Evolutionary conservation across 2,888 invertebrate species (phyloP).

Genomic region (Xylocampa areola): DNA sequence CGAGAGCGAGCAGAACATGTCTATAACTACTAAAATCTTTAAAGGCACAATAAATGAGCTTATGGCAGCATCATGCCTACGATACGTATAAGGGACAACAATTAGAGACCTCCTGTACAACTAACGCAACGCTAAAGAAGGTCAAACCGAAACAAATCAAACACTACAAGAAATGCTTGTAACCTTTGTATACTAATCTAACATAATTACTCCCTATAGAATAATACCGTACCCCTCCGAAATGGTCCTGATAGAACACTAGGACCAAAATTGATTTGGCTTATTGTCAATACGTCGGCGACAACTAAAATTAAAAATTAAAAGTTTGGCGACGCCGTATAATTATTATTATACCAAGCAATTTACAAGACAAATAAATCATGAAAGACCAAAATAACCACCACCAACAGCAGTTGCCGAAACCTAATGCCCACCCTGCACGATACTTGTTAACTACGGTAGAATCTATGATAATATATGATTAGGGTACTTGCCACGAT

Average conservation of each 20-base stretch:
- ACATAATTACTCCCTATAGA: conserved; percentile 48
- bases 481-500: conserved; percentile 37
- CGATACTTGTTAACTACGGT: conserved; percentile 39
- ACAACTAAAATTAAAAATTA: conserved; percentile 21
- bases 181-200: conserved; percentile 68
- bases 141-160: conserved; percentile 64
- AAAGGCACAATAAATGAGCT: conserved; percentile 84
- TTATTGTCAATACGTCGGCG: conserved; percentile 23
- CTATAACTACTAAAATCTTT: conserved; percentile 67
- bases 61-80: conserved; percentile 81
- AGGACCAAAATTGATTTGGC: conserved; percentile 28
- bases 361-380: conserved; percentile 24
- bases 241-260: conserved; percentile 20
- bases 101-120: conserved; percentile 69
- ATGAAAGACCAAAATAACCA: conserved; percentile 32
- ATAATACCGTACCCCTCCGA: conserved; percentile 40
- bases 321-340: conserved; percentile 18
- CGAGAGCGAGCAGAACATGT: conserved; percentile 59
- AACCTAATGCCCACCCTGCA: conserved; percentile 18
- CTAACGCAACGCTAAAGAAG: conserved; percentile 65
- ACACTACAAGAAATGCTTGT: conserved; percentile 79
- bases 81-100: conserved; percentile 70
- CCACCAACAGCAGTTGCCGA: conserved; percentile 32
- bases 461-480: conserved; percentile 15
- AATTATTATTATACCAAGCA: conserved; percentile 25